Evolutionary conservation across 23 tunicate genomes (phyloP).

Genomic region (Halocynthia aurantium): DNA sequence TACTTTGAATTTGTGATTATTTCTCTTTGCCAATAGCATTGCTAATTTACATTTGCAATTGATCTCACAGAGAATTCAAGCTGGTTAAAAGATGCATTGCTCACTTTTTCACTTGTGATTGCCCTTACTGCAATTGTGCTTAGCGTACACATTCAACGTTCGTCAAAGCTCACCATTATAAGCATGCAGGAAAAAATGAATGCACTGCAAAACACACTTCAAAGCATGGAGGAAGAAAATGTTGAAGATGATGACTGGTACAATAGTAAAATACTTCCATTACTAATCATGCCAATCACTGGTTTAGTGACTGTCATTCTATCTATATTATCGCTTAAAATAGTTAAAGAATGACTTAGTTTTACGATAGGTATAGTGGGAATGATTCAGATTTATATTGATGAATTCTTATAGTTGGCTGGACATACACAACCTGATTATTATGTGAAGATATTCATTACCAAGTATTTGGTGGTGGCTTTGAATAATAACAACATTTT

Average conservation of each 20-base stretch:
- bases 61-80: conserved; percentile 48
- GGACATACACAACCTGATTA: too few species aligned
- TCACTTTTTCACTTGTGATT: conserved; percentile 54
- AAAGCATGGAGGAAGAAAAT: conserved; percentile 55
- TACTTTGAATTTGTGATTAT: too few species aligned
- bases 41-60: too few species aligned
- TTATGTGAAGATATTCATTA: too few species aligned
- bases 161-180: conserved; percentile 33
- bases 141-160: conserved; percentile 66
- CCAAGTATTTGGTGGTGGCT: too few species aligned
- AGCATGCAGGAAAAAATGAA: conserved; percentile 62
- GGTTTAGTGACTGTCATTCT: background rate
- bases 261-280: background rate
- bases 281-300: background rate
- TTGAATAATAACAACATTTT: too few species aligned
- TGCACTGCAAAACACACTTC: conserved; percentile 42
- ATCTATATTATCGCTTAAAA: background rate
- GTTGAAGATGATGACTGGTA: conserved; percentile 15
- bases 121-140: conserved; percentile 64
- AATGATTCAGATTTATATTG: too few species aligned
- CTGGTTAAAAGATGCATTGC: conserved; percentile 60
- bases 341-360: background rate
- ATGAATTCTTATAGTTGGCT: too few species aligned
- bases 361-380: too few species aligned
- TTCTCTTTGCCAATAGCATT: too few species aligned